Base-by-base conservation (phyloP, 2,113 vertebrate species). In the Carlito syrichta region DNA sequence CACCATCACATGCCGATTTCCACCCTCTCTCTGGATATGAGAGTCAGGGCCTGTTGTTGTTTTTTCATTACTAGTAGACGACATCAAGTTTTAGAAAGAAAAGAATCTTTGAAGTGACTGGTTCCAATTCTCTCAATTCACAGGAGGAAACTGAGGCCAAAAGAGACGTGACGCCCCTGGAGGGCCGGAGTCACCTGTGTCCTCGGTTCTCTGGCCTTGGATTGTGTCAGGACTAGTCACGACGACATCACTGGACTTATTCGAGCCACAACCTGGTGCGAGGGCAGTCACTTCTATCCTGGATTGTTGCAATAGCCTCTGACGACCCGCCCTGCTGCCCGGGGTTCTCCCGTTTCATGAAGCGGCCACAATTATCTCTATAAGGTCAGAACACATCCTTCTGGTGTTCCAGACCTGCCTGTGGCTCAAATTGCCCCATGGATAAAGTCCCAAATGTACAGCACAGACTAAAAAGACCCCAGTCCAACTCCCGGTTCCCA, bases 161-260 rank as follows among this genome's bases (percentile, higher is more conserved):
- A 2, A 1, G 9, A 14, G 32, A 23, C 0, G 9, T 48, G 11
- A 8, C 1, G 0, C 1, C 38, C 4, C 14, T 0, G 0, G 56
- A 17, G 14, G 0, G 1, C 58, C 9, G 0, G 12, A 25, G 13
- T 0, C 3, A 0, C 6, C 8, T 56, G 52, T 0, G 1, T 2
- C 69, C 73, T 4, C 25, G 17, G 11, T 30, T 12, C 45, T 20
- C 38, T 9, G 43, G 54, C 32, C 16, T 6, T 17, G 63, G 43
- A n/a, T 2, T 1, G 3, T 13, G 62, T 17, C 2, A 0, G 6
- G 4, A 38, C 14, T 13, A 4, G 16, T 3, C 3, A 0, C 1
- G 9, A 2, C 25, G 38, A 2, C 6, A 2, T 5, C 0, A 56
- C 0, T 6, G 27, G 45, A 1, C 60, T 16, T 23, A 16, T 16